Base-by-base conservation (phyloP, 2,797 vertebrate genomes). In the Brachyrhaphis roseni region DNA sequence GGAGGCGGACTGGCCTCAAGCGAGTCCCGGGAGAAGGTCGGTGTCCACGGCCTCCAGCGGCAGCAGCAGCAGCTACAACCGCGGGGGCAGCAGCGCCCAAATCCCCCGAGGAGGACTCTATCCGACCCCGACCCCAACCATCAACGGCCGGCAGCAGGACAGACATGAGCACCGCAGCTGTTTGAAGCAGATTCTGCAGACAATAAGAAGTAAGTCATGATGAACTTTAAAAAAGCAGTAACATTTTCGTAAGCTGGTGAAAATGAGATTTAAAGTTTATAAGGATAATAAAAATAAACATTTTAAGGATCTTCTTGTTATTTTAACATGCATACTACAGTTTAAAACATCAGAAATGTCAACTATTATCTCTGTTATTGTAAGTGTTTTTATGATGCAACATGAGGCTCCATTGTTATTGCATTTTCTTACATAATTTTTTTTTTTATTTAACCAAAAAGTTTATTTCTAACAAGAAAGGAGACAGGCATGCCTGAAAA, bases 1-100 rank as follows among this genome's bases (percentile, higher is more conserved):
- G 94, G 96, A 97, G 87, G 96, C 96, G 53, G 97, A 97, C 95
- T 98, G 98, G 97, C 96, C 96, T 77, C 95, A 96, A 0, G 96
- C 96, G 89, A 95, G 97, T 81, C 95, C 93, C 41, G 96, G 95
- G 72, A 93, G 92, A 84, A 95, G 87, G 86, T 97, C 92, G 18
- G 95, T 90, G 68, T 97, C 96, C 88, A 95, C 94, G 87, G 92
- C 93, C 82, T 95, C 95, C 43, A 94, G 95, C 92, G 92, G 92
- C 83, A 93, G 94, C 90, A 91, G 93, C 86, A 95, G 94, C 8
- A 94, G 93, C 86, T 95, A 90, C 90, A 84, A 82, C 31, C 92
- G 92, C 49, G 88, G 87, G 3, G 91, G 88, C 39, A 86, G 89
- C 89, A 88, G 93, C 83, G 78, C 86, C 16, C 93, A 96, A 84